phyloP scores from a whole-genome alignment of 2,888 invertebrate species.

The Apotomis turbidana region DNA sequence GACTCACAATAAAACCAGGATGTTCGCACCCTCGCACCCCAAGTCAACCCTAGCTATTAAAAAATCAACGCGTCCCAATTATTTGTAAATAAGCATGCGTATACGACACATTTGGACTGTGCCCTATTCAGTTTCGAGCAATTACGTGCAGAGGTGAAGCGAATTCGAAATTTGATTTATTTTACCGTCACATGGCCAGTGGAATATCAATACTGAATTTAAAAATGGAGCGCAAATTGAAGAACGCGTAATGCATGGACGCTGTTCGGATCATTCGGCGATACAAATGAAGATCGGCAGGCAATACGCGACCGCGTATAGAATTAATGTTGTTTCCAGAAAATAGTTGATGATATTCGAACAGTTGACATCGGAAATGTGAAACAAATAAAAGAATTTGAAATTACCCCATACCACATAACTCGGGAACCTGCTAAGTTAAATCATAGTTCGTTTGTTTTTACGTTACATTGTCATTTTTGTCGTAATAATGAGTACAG shows the following conservation, averaged over 20 bases:
- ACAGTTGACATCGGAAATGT: neutral
- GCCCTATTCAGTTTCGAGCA: conserved; percentile 43
- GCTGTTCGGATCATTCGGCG: neutral
- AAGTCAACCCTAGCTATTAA: conserved; percentile 45
- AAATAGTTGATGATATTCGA: neutral
- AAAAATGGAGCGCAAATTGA: conserved; percentile 27
- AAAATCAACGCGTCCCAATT: conserved; percentile 48
- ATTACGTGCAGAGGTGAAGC: conserved; percentile 36
- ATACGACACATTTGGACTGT: conserved; percentile 30
- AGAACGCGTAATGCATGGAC: conserved; percentile 2
- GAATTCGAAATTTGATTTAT: conserved; percentile 39
- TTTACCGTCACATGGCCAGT: conserved; percentile 29
- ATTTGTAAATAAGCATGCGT: conserved; percentile 48
- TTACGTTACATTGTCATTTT: too few species aligned
- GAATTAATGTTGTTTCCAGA: neutral
- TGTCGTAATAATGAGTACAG: too few species aligned
- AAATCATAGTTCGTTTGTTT: too few species aligned
- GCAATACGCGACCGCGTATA: neutral
- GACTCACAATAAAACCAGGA: conserved; percentile 36
- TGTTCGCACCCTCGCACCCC: conserved; percentile 25
- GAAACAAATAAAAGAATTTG: neutral
- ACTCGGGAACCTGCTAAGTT: too few species aligned
- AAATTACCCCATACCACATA: too few species aligned
- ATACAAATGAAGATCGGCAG: conserved; percentile 28
- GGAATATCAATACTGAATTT: conserved; percentile 26